Conservation (phyloP, 2,888 invertebrate species). For the Acronicta aceris region DNA sequence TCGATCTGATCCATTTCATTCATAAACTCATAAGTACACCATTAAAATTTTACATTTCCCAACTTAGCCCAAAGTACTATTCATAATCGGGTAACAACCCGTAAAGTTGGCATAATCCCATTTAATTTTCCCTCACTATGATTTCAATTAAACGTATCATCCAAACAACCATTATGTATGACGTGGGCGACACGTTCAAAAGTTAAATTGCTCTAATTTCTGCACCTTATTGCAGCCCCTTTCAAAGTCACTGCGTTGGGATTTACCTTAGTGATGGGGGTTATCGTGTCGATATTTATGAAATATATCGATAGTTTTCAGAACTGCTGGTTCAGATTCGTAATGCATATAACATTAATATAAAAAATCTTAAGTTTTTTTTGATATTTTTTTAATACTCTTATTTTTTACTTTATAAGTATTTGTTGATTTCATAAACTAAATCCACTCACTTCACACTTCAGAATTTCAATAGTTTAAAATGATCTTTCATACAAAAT, state of each 20-base stretch:
- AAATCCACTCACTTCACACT: no score
- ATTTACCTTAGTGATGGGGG: slow-evolving; percentile 69
- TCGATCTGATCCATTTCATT: no score
- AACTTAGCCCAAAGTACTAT: slow-evolving; percentile 17
- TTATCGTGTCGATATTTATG: neutral
- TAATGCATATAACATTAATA: no score
- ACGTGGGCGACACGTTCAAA: slow-evolving; percentile 75
- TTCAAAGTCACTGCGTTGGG: slow-evolving; percentile 76
- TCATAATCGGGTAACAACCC: slow-evolving; percentile 33
- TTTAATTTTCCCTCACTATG: slow-evolving; percentile 45
- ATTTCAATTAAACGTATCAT: slow-evolving; percentile 64
- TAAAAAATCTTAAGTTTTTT: no score
- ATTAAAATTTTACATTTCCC: slow-evolving; percentile 12
- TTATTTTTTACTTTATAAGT: no score
- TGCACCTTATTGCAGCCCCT: slow-evolving; percentile 81
- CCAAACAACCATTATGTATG: slow-evolving; percentile 58
- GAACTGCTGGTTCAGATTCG: no score
- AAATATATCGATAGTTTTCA: no score
- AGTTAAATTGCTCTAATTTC: slow-evolving; percentile 87
- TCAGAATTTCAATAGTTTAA: no score
- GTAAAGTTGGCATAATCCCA: slow-evolving; percentile 35
- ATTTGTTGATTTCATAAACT: no score
- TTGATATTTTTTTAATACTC: no score
- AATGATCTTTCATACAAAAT: no score
- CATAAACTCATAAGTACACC: no score